These are phyloP conservation scores for Oligia strigilis DNA, from an alignment of 2,888 invertebrate genomes.

Conservation along the genomic window DNA sequence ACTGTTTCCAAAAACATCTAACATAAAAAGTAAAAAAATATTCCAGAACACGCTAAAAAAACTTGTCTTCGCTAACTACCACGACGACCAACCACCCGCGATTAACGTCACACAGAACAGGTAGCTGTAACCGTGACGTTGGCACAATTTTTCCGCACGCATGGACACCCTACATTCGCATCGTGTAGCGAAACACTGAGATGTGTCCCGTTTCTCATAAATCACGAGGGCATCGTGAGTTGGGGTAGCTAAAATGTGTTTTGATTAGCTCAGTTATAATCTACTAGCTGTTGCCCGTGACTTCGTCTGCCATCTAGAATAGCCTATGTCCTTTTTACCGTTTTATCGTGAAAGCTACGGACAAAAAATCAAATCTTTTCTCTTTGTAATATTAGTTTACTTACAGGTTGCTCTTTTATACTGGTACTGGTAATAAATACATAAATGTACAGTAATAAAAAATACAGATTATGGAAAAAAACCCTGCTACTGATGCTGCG, in stretches of 20 bases:
- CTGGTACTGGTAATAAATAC: neutral
- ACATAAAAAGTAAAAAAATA: conserved; percentile 13
- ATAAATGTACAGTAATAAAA: too few relatives aligned
- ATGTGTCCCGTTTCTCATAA: conserved; percentile 74
- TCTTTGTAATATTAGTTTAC: too few relatives aligned
- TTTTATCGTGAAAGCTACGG: too few relatives aligned
- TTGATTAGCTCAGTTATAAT: conserved; percentile 22
- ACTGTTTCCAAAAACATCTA: neutral
- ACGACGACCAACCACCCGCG: conserved; percentile 36
- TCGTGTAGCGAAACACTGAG: conserved; percentile 72
- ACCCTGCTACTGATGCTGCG: too few relatives aligned
- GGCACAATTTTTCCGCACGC: conserved; percentile 61
- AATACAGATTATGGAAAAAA: neutral
- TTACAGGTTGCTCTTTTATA: too few relatives aligned
- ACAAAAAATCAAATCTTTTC: too few relatives aligned
- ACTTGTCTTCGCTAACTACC: conserved; percentile 42
- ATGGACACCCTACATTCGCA: conserved; percentile 67
- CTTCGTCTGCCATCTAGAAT: neutral
- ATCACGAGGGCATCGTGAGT: conserved; percentile 70
- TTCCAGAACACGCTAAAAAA: conserved; percentile 31
- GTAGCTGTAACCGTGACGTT: conserved; percentile 41
- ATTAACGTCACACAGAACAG: conserved; percentile 44
- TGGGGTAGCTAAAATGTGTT: conserved; percentile 60
- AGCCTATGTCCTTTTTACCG: too few relatives aligned
- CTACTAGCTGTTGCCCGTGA: neutral